Conservation (phyloP, 2,888 invertebrate genomes). For the Pantelozetes paolii region DNA sequence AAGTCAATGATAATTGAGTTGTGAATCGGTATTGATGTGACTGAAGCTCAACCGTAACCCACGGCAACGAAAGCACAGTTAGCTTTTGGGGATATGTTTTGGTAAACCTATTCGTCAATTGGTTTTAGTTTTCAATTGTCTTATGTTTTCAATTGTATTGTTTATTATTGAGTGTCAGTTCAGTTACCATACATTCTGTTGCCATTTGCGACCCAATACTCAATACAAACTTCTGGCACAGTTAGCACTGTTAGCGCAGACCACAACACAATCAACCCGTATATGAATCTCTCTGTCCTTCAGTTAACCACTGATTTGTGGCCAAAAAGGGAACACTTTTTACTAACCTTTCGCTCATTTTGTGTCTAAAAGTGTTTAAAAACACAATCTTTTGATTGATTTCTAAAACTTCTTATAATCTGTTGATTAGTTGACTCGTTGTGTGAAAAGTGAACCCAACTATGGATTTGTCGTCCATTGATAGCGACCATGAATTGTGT, state of each 20-base stretch:
- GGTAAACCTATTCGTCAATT: slow-evolving; percentile 1
- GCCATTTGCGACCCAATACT: not conserved
- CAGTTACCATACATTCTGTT: slow-evolving; percentile 2
- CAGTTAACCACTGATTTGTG: no score
- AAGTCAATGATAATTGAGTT: not conserved
- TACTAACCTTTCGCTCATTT: no score
- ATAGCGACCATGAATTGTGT: slow-evolving; percentile 5
- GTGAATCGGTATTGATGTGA: not conserved
- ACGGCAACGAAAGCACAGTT: slow-evolving; percentile 4
- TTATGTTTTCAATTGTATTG: not conserved
- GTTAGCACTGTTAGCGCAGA: no score
- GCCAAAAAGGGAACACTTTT: no score
- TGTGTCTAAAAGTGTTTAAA: no score
- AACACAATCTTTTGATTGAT: no score
- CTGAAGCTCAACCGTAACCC: not conserved
- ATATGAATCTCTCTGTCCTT: not conserved
- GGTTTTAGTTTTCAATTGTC: not conserved
- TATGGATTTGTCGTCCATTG: slow-evolving; percentile 1
- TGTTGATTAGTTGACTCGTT: not conserved
- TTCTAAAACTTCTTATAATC: no score
- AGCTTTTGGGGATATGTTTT: no score
- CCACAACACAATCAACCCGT: not conserved
- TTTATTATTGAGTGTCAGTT: slow-evolving; percentile 13
- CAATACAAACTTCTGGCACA: not conserved
- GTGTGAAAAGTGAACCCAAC: not conserved